Evolutionary conservation across 2,797 vertebrate species (phyloP), one percentile per base, ranked within the genome.

Genomic region (Coregonus ussuriensis): DNA sequence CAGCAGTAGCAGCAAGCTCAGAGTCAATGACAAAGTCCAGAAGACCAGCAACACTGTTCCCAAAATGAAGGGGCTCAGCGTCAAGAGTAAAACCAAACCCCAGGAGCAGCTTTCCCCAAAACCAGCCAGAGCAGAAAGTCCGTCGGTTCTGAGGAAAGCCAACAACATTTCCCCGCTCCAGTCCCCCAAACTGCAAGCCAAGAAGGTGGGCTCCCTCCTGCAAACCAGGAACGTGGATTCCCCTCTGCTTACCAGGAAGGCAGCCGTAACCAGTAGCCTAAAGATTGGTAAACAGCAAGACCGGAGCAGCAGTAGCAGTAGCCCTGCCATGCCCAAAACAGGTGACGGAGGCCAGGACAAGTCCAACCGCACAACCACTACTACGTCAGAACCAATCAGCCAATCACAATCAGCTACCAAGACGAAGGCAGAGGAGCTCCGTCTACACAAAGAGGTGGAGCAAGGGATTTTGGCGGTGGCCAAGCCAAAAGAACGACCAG

Each of bases 51-150:
- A 89, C 83, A 83, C 85, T 4, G 88, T 90, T 33, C 91, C 95
- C 41, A 96, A 94, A 89, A 86, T 96, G 9, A 97, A 94, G 86
- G 94, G 93, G 6, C 92, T 96, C 11, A 92, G 81, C 74, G 87
- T 96, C 81, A 98, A 95, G 86, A 94, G 89, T 81, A 96, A 91
- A 84, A 87, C 83, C 83, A 95, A 91, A 84, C 69, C 80, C 72
- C 85, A 85, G 0, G 95, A 96, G 76, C 82, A 83, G 66, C 77
- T 82, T 21, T 77, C 85, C 4, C 25, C 79, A 18, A 87, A 77
- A 77, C 0, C 71, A 0, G 75, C 79, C 2, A 93, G 86, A 84
- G 77, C 80, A 6, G 86, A 84, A 47, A 92, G 85, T 29, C 2
- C 68, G 6, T 63, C 9, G 1, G 88, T 93, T 74, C 84, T 82